Conservation (phyloP, 2,797 vertebrate species). For the Rhincodon typus region DNA sequence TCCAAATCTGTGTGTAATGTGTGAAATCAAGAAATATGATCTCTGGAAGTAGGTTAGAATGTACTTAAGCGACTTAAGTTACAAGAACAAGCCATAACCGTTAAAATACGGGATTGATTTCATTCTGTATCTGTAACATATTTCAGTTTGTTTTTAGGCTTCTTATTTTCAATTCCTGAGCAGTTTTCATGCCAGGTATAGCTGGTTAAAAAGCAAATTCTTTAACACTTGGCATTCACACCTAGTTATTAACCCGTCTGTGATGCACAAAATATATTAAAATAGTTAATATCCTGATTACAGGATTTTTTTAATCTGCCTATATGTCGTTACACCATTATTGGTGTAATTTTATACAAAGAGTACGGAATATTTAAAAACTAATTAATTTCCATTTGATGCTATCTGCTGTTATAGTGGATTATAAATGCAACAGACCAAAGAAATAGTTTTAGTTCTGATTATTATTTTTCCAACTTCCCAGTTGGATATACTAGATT, state of each 20-base stretch:
- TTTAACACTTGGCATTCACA: neutral
- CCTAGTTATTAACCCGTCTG: neutral
- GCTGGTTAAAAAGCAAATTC: neutral
- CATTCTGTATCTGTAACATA: neutral
- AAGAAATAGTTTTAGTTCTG: too few relatives aligned
- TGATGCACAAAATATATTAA: neutral
- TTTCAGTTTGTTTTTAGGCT: neutral
- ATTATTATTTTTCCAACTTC: too few relatives aligned
- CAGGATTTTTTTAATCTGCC: neutral
- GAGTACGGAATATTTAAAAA: neutral
- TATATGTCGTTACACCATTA: neutral
- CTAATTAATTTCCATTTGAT: neutral
- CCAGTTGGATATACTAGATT: too few relatives aligned
- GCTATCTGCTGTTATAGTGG: neutral
- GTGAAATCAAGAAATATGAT: neutral
- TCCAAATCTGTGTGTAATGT: neutral
- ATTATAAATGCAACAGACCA: too few relatives aligned
- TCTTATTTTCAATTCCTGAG: neutral
- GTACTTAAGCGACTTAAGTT: neutral
- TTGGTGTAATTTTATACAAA: neutral
- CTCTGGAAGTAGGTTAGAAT: neutral
- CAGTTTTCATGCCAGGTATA: neutral
- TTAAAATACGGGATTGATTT: neutral
- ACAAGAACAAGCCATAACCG: neutral
- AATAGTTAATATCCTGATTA: neutral